phyloP scores from a whole-genome alignment of 1,140 invertebrate species.

The Listronotus bonariensis region DNA sequence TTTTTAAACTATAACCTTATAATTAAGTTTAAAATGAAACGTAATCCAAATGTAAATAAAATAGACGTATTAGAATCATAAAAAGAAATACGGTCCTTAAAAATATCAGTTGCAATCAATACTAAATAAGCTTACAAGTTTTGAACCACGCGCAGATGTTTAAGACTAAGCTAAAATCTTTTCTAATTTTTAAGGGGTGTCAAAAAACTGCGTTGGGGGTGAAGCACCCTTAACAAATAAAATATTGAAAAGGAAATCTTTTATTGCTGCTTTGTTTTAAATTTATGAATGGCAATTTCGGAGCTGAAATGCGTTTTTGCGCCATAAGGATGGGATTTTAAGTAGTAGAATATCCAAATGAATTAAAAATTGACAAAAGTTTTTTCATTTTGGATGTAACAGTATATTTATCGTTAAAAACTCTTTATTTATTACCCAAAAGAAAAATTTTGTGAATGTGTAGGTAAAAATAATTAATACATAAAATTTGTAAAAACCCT shows the following conservation, averaged over 20 bases:
- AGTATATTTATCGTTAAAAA: not conserved
- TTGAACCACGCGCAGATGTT: slow-evolving; percentile 40
- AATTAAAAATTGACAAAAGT: slow-evolving; percentile 1
- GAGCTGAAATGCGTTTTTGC: not conserved
- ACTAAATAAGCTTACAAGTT: slow-evolving; percentile 17
- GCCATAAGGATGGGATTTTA: slow-evolving; percentile 28
- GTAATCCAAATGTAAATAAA: too few relatives aligned
- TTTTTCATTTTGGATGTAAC: slow-evolving; percentile 2
- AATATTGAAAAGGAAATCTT: slow-evolving; percentile 35
- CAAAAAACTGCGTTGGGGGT: slow-evolving; percentile 33
- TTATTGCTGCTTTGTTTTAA: slow-evolving; percentile 37
- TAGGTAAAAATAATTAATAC: too few relatives aligned
- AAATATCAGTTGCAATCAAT: slow-evolving; percentile 16
- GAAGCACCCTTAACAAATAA: slow-evolving; percentile 38
- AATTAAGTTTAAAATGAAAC: too few relatives aligned
- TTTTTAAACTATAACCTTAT: too few relatives aligned
- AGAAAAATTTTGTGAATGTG: too few relatives aligned
- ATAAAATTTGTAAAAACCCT: too few relatives aligned
- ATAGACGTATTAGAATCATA: too few relatives aligned
- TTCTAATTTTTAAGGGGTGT: slow-evolving; percentile 40
- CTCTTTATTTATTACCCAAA: too few relatives aligned
- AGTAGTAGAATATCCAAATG: slow-evolving; percentile 5
- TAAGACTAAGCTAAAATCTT: slow-evolving; percentile 26
- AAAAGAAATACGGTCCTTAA: not conserved
- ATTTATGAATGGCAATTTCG: slow-evolving; percentile 32